Percentiles rank a stretch among this genome's conserved stretches.
Conservation (phyloP, 2,888 invertebrate species). For the Podotricha telesiphe region DNA sequence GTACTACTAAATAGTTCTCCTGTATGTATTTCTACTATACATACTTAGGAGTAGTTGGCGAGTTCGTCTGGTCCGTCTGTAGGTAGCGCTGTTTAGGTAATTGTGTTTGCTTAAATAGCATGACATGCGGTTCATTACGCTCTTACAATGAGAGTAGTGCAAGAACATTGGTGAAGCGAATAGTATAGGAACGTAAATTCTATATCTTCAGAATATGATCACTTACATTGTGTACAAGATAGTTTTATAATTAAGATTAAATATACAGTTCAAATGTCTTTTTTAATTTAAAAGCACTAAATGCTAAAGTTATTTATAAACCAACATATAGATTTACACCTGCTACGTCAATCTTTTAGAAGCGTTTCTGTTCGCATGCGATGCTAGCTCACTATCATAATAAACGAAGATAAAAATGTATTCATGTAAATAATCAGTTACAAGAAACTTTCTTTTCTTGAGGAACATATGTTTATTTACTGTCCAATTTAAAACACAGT, state of each 20-base stretch:
- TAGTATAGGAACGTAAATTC: background rate
- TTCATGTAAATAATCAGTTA: background rate
- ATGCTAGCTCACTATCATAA: too few relatives aligned
- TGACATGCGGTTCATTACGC: conserved; percentile 12
- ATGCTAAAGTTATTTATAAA: too few relatives aligned
- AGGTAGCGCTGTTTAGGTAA: background rate
- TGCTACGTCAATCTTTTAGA: too few relatives aligned
- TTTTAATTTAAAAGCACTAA: too few relatives aligned
- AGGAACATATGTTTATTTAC: background rate
- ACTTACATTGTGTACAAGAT: too few relatives aligned
- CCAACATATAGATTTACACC: too few relatives aligned
- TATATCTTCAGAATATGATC: too few relatives aligned
- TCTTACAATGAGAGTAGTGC: background rate
- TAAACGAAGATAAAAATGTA: too few relatives aligned
- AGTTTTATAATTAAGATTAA: too few relatives aligned
- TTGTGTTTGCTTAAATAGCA: conserved; percentile 14
- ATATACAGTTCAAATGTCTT: too few relatives aligned
- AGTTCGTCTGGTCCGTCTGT: background rate
- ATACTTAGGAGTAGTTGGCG: background rate
- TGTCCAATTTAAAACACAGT: background rate
- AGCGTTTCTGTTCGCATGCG: too few relatives aligned
- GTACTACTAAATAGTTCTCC: too few relatives aligned
- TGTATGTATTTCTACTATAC: background rate
- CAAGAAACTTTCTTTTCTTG: background rate
- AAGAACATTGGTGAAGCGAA: background rate